Evolutionary conservation across 2,888 invertebrate genomes (phyloP), one percentile per base, ranked within the genome.

Genomic region (Charanyca ferruginea): DNA sequence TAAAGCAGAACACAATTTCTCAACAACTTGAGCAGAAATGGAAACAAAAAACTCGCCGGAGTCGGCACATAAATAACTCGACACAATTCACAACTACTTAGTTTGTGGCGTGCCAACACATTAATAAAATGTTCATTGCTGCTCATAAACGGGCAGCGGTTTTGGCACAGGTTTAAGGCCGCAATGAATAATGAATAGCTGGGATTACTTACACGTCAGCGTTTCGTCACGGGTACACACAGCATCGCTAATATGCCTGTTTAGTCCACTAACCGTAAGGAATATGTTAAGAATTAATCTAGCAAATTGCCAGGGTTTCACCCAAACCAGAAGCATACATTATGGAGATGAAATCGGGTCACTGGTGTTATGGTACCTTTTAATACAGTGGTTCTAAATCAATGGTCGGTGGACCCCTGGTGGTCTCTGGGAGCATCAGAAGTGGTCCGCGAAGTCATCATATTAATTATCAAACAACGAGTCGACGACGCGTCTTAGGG

Each of bases 51-150:
- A 65, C 52, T 38, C 18, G 51, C 41, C 42, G 22, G 41, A 66
- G 42, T 28, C 28, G 54, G 57, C 63, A 70, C 66, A 82, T 77
- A 77, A 83, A 77, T 69, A 77, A 66, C 63, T 74, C 55, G 74
- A 57, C 78, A 74, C 68, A 61, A 49, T 80, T 75, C 64, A 55
- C 60, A 55, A 71, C 66, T 71, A 68, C 69, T 79, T 66, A 63
- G 72, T 77, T 68, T 77, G 67, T 76, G 77, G 80, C 66, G 68
- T 66, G 67, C 67, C 73, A 70, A 73, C 77, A 68, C 72, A 78
- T 81, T 83, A 66, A 78, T 74, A 74, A 66, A 64, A 72, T 64
- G 83, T 74, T 76, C 81, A 73, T 79, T 66, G 81, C 66, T 64
- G 52, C 62, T 66, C 70, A 74, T 73, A 65, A 70, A 66, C 66